Evolutionary conservation across 2,113 vertebrate species (phyloP).

Genomic region (Atractosteus spatula): DNA sequence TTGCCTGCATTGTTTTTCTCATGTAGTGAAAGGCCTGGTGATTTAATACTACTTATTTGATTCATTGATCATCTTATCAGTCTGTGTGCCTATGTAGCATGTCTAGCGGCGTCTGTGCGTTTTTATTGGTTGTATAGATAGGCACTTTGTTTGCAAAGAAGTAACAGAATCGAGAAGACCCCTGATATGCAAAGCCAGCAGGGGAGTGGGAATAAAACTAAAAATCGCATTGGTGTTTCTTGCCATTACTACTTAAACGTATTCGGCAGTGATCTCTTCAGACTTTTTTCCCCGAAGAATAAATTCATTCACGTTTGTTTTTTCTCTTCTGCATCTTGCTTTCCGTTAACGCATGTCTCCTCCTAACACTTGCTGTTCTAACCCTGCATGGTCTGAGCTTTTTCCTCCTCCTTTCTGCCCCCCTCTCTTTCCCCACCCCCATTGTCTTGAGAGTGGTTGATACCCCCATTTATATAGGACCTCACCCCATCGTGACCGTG

Average conservation of each 20-base stretch:
- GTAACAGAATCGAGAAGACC: too few relatives aligned
- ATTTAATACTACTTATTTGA: conserved; percentile 18
- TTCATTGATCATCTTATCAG: conserved; percentile 26
- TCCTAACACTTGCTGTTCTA: not conserved
- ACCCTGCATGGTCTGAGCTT: not conserved
- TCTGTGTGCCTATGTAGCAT: conserved; percentile 25
- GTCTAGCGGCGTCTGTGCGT: not conserved
- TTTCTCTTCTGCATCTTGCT: not conserved
- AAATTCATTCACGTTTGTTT: not conserved
- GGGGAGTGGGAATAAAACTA: too few relatives aligned
- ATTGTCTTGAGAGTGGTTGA: not conserved
- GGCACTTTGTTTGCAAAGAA: too few relatives aligned
- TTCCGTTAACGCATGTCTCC: not conserved
- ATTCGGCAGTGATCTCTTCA: too few relatives aligned
- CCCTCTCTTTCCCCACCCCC: not conserved
- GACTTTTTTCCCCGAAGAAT: too few relatives aligned
- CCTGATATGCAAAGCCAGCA: too few relatives aligned
- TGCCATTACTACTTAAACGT: too few relatives aligned
- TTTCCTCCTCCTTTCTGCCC: not conserved
- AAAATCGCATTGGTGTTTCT: too few relatives aligned
- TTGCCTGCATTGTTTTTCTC: conserved; percentile 30
- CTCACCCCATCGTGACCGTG: not conserved
- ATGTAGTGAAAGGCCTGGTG: conserved; percentile 6
- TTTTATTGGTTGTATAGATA: too few relatives aligned
- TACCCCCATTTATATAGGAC: too few relatives aligned